phyloP scores from a whole-genome alignment of 2,888 invertebrate species.

The Melanophora roralis region DNA sequence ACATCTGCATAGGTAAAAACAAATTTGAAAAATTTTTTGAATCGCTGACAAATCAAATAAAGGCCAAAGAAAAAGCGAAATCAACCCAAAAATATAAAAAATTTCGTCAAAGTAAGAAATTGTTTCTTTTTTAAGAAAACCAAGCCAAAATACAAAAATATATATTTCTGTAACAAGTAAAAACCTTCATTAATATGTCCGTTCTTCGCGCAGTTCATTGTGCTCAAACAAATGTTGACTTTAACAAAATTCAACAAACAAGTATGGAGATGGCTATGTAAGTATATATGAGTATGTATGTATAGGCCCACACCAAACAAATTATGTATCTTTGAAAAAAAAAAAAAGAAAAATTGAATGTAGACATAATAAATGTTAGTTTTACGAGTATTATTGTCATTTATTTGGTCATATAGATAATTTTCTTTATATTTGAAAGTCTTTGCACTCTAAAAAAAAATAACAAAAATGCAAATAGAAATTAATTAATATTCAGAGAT shows the following conservation, averaged over 20 bases:
- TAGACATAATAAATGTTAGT: constrained; percentile 46
- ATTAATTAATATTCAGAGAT: background rate
- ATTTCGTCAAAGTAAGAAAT: no score
- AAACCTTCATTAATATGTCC: constrained; percentile 7
- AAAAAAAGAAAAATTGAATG: constrained; percentile 5
- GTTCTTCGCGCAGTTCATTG: background rate
- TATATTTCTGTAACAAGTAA: background rate
- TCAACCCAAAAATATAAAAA: background rate
- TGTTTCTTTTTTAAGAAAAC: background rate
- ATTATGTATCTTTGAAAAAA: background rate
- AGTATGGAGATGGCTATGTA: no score
- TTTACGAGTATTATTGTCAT: constrained; percentile 24
- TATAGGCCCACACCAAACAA: background rate
- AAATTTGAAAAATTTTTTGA: constrained; percentile 38
- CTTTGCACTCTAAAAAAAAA: background rate
- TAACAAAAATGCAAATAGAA: background rate
- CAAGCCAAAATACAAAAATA: background rate
- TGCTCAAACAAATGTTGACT: constrained; percentile 19
- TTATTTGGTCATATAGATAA: constrained; percentile 3
- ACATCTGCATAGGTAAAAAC: no score
- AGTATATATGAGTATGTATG: no score
- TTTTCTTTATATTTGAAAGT: background rate
- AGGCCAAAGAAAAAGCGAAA: background rate
- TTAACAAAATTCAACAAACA: constrained; percentile 4
- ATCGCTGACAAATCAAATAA: constrained; percentile 39